Base-by-base conservation (phyloP, 2,888 invertebrate genomes). In the Drosophila melanocephala region DNA sequence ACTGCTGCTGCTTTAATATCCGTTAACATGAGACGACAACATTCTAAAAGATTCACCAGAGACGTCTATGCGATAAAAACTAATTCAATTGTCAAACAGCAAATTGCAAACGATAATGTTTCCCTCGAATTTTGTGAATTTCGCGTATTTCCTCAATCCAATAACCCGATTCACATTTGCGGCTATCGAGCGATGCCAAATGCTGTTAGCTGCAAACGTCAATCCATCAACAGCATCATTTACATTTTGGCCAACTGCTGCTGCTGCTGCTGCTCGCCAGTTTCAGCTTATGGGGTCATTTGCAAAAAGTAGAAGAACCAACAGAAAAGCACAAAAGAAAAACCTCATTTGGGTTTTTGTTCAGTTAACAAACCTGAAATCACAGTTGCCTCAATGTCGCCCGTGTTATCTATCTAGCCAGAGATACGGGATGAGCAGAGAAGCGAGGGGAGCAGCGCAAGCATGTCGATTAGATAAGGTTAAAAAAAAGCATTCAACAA, bases 391-490 rank as follows among this genome's bases (percentile, higher is more conserved):
- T 19, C 55, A 76, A 77, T 76, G 76, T 72, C 59, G 50, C 55
- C 63, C 19, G 51, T 28, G 58, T 78, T 78, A 78, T 78, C 80
- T 80, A 33, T 78, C 77, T 80, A 30, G 22, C 35, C 6, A 68
- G 32, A 39, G 72, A 68, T 75, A 78, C 66, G 32, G 14, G 42
- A 42, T 62, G 51, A 22, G 47, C 28, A 59, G 51, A 62, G 26
- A 47, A 50, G 37, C 26, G 37, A 55, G 14, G 39, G 32, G 37
- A 52, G 50, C 60, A 59, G 32, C 39, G 52, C 51, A 39, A 42
- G 12, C n/a, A 53, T 57, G 52, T 53, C 33, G 78, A 78, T 78
- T 72, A 78, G 78, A 78, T 78, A 77, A 75, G 72, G 72, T 51
- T 42, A 44, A 55, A 33, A 37, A 30, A 44, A 52, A 33, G 19